Evolutionary conservation across 2,888 invertebrate species (phyloP).

Genomic region (Selenia dentaria): DNA sequence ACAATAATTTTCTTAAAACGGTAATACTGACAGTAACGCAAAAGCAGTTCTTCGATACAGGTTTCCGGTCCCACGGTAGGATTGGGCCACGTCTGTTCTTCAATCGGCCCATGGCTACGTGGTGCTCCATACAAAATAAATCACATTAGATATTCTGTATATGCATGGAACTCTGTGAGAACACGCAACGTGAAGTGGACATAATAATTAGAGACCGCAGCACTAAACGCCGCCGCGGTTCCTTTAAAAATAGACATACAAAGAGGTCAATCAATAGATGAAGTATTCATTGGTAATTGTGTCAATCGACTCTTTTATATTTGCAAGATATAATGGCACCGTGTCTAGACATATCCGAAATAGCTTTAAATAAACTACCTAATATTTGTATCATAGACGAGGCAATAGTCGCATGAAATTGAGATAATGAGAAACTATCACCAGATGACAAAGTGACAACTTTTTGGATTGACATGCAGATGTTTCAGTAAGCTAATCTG

Average conservation of each 20-base stretch:
- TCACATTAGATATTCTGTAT: slow-evolving; percentile 7
- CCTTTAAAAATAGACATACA: slow-evolving; percentile 16
- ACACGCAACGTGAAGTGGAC: slow-evolving; percentile 21
- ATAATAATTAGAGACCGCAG: slow-evolving; percentile 19
- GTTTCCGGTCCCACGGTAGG: slow-evolving; percentile 37
- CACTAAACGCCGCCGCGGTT: not conserved
- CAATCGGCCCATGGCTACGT: not conserved
- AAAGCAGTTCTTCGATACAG: slow-evolving; percentile 18
- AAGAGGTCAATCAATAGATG: slow-evolving; percentile 50
- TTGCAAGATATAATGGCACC: slow-evolving; percentile 4
- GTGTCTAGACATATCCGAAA: slow-evolving; percentile 41
- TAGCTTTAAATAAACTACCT: slow-evolving; percentile 19
- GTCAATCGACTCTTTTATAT: slow-evolving; percentile 16
- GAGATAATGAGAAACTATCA: no score
- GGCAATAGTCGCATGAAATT: no score
- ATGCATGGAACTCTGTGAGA: slow-evolving; percentile 24
- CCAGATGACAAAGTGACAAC: no score
- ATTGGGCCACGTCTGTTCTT: slow-evolving; percentile 55
- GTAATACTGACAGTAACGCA: slow-evolving; percentile 25
- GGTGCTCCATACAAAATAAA: not conserved
- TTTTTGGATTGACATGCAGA: no score
- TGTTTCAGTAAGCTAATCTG: no score
- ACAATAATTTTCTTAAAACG: slow-evolving; percentile 42
- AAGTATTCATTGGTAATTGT: slow-evolving; percentile 11
- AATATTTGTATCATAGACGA: slow-evolving; percentile 21